Percentiles rank a stretch among this genome's conserved stretches.
phyloP scores from a whole-genome alignment of 2,888 invertebrate genomes.

The Leptogaster cylindrica region DNA sequence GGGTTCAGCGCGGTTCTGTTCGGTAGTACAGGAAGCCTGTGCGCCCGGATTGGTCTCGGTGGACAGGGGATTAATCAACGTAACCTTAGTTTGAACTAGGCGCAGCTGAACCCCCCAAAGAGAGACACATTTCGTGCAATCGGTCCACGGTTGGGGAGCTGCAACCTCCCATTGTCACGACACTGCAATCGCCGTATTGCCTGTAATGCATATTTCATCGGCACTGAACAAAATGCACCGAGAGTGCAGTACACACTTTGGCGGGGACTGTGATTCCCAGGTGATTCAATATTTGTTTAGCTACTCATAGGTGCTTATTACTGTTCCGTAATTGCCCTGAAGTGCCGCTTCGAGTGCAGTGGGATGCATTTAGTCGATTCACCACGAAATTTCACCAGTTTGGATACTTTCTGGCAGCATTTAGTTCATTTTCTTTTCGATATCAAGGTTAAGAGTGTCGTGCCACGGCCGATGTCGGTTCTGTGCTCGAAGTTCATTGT shows the following conservation, averaged over 20 bases:
- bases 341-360: not conserved
- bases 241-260: not conserved
- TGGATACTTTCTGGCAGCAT: not conserved
- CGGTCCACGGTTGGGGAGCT: not conserved
- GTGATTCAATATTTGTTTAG: constrained; percentile 31
- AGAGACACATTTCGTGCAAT: constrained; percentile 18
- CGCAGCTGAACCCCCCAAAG: constrained; percentile 7
- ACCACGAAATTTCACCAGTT: constrained; percentile 9
- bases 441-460: constrained; percentile 17
- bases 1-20: too few relatives aligned
- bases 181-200: not conserved
- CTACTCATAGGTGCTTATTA: constrained; percentile 35
- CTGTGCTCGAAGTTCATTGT: constrained; percentile 3
- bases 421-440: constrained; percentile 18
- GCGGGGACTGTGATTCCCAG: constrained; percentile 9
- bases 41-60: constrained; percentile 5
- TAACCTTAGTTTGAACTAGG: not conserved
- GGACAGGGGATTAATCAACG: constrained; percentile 33
- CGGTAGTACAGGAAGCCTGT: constrained; percentile 4
- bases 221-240: not conserved
- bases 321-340: constrained; percentile 23
- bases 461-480: not conserved
- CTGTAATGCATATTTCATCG: constrained; percentile 11
- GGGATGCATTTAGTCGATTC: not conserved
- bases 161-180: constrained; percentile 27